A percentile compares a stretch with the other conserved stretches of the same genome.
These are phyloP conservation scores for Diplosoma virens DNA, from an alignment of 23 tunicate species.

Conservation along the genomic window DNA sequence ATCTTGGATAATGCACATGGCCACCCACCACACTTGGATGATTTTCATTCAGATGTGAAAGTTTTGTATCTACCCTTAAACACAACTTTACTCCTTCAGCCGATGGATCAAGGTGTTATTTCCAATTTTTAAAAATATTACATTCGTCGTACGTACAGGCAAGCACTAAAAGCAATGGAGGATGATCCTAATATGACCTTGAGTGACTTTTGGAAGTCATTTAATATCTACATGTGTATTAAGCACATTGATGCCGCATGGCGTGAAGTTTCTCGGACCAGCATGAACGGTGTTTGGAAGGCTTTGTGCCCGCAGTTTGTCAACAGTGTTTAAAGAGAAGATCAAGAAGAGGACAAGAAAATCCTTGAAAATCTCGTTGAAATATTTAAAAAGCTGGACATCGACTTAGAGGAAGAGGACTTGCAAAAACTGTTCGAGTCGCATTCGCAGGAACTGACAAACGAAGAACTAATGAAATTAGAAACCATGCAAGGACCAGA, in stretches of 20 bases:
- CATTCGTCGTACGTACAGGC: conserved; percentile 7
- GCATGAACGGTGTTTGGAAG: conserved; percentile 29
- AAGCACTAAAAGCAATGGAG: conserved; percentile 20
- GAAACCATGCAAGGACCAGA: conserved; percentile 39
- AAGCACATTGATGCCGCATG: conserved; percentile 46
- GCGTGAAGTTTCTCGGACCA: conserved; percentile 36
- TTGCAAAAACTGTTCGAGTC: conserved; percentile 30
- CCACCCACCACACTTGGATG: conserved; percentile 40
- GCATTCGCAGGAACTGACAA: conserved; percentile 27
- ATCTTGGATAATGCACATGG: no score
- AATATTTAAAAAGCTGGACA: conserved; percentile 36
- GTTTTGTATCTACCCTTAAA: no score
- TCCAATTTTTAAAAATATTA: conserved; percentile 28
- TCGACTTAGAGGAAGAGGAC: conserved; percentile 31
- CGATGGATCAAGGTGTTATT: no score
- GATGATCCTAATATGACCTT: conserved; percentile 1
- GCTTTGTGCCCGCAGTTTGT: conserved; percentile 39
- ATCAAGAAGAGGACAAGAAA: conserved; percentile 18
- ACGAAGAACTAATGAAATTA: conserved; percentile 28
- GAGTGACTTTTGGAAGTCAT: conserved; percentile 12
- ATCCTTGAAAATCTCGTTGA: conserved; percentile 37
- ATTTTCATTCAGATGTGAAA: no score
- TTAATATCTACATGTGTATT: conserved; percentile 28
- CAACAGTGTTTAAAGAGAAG: not conserved
- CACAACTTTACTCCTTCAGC: no score